Evolutionary conservation across 2,113 vertebrate genomes (phyloP), one percentile per base, ranked within the genome.

Genomic region (Microtus richardsoni): DNA sequence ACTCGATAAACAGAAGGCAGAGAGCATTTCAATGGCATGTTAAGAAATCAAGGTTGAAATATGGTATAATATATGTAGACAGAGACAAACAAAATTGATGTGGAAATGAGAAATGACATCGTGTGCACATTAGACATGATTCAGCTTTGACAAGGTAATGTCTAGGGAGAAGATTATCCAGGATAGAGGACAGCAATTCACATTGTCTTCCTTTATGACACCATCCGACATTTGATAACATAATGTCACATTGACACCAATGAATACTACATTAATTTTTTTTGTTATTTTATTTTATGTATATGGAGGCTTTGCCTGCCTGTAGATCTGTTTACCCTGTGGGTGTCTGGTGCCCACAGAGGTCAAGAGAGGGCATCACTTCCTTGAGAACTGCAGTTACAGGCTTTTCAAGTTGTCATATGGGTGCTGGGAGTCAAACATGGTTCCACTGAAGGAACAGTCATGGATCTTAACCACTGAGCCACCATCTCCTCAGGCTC

Each of bases 11-110:
- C 64, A 41, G 60, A 54, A 49, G 66, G 30, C 74, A 80, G 73
- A 93, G 78, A 64, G 30, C 33, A 26, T 19, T 80, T 91, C 68
- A 83, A 10, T 1, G 33, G 21, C 10, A 24, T 64, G 41, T 85
- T n/a, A 73, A 64, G 70, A 93, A 94, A 84, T 88, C 62, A 60
- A 88, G 80, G 58, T 44, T 79, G 62, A 93, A 82, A 68, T 84
- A 33, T 30, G 44, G 78, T 73, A 83, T 88, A 89, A 52, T 33
- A 41, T 10, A 47, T 4, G 14, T 8, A 3, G 7, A 33, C 16
- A 77, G 62, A 77, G 88, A 91, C 79, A 75, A 24, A 68, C 84
- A 52, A 39, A 88, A 47, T 39, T 19, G 62, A 66, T 28, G 21
- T 73, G 21, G 41, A 49, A 90, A 92, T 66, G 26, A 92, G 88